A percentile compares a stretch with the other conserved stretches of the same genome.
These are phyloP conservation scores for Pipistrellus pygmaeus DNA, from an alignment of 2,797 vertebrate species.

Conservation along the genomic window DNA sequence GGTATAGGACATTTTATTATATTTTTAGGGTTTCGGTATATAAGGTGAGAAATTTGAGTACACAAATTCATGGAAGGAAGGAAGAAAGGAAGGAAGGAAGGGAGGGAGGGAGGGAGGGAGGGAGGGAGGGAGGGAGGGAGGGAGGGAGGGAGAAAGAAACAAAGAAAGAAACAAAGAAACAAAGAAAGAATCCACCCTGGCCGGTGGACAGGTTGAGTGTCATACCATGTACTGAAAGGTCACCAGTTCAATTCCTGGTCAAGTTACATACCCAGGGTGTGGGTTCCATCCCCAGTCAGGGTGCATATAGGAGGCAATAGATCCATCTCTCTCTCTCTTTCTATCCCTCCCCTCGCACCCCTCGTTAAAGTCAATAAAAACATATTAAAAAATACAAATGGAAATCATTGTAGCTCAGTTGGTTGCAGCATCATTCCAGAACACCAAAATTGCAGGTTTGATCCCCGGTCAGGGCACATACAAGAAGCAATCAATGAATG, in stretches of 20 bases:
- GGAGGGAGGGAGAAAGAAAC: rapidly evolving
- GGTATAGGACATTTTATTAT: not conserved
- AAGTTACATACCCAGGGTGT: not conserved
- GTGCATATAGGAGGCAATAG: not conserved
- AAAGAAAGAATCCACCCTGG: not conserved
- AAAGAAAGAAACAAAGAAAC: not conserved
- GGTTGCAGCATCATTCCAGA: not conserved
- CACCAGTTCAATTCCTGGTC: not conserved
- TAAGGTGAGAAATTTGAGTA: not conserved
- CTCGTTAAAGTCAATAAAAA: not conserved
- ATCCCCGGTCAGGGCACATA: not conserved
- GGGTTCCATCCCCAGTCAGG: not conserved
- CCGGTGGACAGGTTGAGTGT: not conserved
- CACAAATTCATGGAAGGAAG: not conserved
- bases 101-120: rapidly evolving
- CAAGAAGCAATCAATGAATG: not conserved
- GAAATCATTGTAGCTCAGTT: not conserved
- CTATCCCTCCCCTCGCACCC: not conserved
- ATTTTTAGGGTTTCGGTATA: not conserved
- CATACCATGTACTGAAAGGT: not conserved
- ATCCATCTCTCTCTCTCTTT: not conserved
- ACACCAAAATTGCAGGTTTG: not conserved
- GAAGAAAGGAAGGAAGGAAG: no score
- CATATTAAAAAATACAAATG: not conserved
- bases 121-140: not conserved